phyloP scores from a whole-genome alignment of 2,888 invertebrate genomes.

The Lissonota sp. region DNA sequence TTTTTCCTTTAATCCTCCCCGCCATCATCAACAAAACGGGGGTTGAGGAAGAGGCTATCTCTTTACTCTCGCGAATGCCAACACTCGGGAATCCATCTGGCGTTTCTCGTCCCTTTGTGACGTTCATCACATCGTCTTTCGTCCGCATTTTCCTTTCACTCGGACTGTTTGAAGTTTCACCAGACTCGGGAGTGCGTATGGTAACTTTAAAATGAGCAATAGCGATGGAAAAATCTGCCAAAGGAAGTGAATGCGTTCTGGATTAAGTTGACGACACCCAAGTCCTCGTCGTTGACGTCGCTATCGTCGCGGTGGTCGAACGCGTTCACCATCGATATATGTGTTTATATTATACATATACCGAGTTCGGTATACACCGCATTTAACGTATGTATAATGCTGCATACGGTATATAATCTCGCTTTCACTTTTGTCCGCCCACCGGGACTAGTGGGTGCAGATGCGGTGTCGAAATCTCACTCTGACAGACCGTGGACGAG shows the following conservation, averaged over 20 bases:
- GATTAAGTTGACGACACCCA: not conserved
- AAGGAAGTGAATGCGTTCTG: not conserved
- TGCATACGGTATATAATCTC: constrained; percentile 60
- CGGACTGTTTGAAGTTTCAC: too few species aligned
- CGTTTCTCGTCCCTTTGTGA: constrained; percentile 19
- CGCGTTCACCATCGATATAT: constrained; percentile 44
- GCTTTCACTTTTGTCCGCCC: constrained; percentile 75
- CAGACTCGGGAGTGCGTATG: too few species aligned
- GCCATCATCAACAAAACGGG: constrained; percentile 13
- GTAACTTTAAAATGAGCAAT: too few species aligned
- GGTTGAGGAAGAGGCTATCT: constrained; percentile 10
- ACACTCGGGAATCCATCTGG: constrained; percentile 56
- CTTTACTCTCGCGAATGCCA: constrained; percentile 55
- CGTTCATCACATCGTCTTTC: not conserved
- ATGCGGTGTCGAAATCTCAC: constrained; percentile 63
- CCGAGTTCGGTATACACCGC: constrained; percentile 4
- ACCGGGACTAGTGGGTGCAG: constrained; percentile 62
- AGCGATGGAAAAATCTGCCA: constrained; percentile 16
- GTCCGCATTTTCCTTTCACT: too few species aligned
- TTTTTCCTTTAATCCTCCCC: constrained; percentile 32
- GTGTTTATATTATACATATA: not conserved
- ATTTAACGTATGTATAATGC: constrained; percentile 45
- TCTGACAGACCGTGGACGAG: constrained; percentile 63
- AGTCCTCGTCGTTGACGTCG: constrained; percentile 37
- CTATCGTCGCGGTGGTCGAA: constrained; percentile 51